Percentiles rank a stretch among this genome's conserved stretches.
phyloP scores from a whole-genome alignment of 2,113 vertebrate species.

The Eptesicus fuscus region DNA sequence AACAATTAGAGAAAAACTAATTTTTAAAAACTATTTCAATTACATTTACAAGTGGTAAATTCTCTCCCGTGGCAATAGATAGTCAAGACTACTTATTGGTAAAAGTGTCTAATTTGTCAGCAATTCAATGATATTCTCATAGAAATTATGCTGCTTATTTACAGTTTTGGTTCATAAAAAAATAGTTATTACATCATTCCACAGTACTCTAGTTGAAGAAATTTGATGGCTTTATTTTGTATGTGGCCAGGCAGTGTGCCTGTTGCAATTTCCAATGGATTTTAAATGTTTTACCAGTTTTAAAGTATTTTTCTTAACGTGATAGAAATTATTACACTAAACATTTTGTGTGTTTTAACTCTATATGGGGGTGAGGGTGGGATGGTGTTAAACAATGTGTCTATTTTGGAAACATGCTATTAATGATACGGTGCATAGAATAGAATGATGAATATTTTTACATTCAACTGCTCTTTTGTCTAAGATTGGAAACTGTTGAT shows the following conservation, averaged over 20 bases:
- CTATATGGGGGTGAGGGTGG: accelerated
- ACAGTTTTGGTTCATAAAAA: not conserved
- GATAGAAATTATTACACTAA: not conserved
- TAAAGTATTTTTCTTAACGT: not conserved
- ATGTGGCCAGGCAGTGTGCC: not conserved
- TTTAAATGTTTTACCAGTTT: not conserved
- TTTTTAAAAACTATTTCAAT: not conserved
- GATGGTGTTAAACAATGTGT: not conserved
- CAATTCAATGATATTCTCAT: not conserved
- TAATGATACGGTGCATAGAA: not conserved
- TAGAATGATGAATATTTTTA: not conserved
- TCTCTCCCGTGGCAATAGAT: not conserved
- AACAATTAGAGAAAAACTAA: not conserved
- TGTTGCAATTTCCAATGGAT: not conserved
- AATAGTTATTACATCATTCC: not conserved
- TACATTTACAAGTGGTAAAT: not conserved
- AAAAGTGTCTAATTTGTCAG: not conserved
- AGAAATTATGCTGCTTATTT: not conserved
- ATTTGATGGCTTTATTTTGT: not conserved
- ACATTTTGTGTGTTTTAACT: not conserved
- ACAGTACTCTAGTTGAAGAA: not conserved
- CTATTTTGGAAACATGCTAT: not conserved
- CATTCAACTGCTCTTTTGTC: not conserved
- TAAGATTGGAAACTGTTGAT: not conserved
- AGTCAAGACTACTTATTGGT: not conserved